Conservation (phyloP, 2,888 invertebrate species). For the Tenodera sinensis region DNA sequence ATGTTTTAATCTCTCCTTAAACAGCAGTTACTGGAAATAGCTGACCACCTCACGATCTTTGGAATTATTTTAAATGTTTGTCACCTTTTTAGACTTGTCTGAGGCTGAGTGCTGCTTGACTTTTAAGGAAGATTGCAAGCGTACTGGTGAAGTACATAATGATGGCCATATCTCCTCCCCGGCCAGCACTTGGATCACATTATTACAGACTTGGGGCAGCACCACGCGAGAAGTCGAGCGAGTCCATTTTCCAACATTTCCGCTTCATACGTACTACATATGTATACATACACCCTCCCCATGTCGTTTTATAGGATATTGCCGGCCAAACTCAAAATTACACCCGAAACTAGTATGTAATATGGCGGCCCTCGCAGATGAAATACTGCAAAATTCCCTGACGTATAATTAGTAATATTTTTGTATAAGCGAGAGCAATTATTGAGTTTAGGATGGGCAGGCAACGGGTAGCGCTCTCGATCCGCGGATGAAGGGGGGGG, state of each 20-base stretch:
- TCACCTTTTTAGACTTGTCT: no score
- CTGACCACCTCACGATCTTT: no score
- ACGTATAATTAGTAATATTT: conserved; percentile 30
- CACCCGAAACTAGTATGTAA: conserved; percentile 24
- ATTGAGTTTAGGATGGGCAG: conserved; percentile 27
- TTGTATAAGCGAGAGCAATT: conserved; percentile 29
- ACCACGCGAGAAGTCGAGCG: neutral
- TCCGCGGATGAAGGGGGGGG: neutral
- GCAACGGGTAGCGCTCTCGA: neutral
- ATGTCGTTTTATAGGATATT: conserved; percentile 22
- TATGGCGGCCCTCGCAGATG: conserved; percentile 13
- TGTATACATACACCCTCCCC: neutral
- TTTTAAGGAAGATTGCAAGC: neutral
- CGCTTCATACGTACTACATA: conserved; percentile 1
- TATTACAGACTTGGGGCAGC: conserved; percentile 13
- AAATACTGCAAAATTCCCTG: conserved; percentile 28
- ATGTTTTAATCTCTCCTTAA: no score
- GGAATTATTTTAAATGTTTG: no score
- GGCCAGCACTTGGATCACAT: conserved; percentile 1
- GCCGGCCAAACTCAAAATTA: conserved; percentile 26
- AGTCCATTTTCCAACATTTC: conserved; percentile 17
- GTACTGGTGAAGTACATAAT: neutral
- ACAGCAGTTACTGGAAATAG: no score
- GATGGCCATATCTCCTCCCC: neutral
- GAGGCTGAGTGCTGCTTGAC: neutral